Evolutionary conservation across 2,888 invertebrate genomes (phyloP).

Genomic region (Deladenus siricidicola): DNA sequence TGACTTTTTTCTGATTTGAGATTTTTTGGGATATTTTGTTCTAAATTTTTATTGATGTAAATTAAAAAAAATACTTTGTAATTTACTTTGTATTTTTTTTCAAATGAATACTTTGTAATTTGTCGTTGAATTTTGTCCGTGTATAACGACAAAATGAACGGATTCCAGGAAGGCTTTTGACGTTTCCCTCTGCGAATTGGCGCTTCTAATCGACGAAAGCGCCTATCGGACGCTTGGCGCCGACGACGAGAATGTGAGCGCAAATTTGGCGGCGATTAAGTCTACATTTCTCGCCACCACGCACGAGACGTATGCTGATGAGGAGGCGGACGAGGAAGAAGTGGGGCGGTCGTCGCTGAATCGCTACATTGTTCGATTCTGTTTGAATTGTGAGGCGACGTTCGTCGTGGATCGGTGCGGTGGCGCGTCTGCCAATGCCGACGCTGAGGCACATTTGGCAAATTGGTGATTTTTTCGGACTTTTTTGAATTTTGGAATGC

Average conservation of each 20-base stretch:
- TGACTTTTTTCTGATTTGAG: neutral
- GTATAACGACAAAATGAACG: no score
- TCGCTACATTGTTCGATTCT: neutral
- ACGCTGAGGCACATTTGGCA: neutral
- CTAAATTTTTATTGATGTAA: no score
- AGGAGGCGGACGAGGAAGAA: neutral
- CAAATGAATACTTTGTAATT: no score
- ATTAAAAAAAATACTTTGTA: no score
- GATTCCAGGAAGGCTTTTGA: neutral
- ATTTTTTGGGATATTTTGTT: neutral
- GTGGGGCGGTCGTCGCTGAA: neutral
- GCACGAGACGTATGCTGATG: neutral
- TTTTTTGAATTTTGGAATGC: neutral
- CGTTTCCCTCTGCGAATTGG: neutral
- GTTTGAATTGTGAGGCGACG: neutral
- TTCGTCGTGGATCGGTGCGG: neutral
- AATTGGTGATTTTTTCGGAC: neutral
- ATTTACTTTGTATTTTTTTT: no score
- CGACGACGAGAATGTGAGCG: no score
- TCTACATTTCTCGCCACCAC: neutral
- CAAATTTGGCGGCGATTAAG: no score
- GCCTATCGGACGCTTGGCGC: neutral
- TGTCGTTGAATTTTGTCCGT: no score
- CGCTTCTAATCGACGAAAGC: neutral
- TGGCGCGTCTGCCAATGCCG: neutral